These are phyloP conservation scores for Thunnus albacares DNA, from an alignment of 2,797 vertebrate genomes.

Conservation along the genomic window DNA sequence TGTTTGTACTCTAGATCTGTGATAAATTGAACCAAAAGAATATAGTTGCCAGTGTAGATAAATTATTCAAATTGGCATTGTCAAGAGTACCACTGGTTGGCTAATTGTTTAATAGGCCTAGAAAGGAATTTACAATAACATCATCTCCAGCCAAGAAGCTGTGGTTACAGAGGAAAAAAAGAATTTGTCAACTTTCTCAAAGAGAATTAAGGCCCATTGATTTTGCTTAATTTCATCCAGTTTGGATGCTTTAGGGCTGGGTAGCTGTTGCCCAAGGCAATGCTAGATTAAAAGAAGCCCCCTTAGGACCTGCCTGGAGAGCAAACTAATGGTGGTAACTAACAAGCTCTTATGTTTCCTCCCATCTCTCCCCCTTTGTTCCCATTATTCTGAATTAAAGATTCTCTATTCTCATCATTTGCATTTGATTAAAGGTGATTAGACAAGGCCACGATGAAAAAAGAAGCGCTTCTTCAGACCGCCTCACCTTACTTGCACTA, in stretches of 20 bases:
- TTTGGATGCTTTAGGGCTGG: conserved; percentile 50
- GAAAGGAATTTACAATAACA: conserved; percentile 51
- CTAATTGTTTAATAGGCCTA: conserved; percentile 56
- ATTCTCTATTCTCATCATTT: conserved; percentile 70
- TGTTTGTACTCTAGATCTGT: neutral
- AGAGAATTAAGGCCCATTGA: conserved; percentile 68
- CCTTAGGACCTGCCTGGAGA: conserved; percentile 70
- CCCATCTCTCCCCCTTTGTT: conserved; percentile 69
- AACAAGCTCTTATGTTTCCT: conserved; percentile 70
- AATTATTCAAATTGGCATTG: conserved; percentile 51
- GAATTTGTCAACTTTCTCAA: conserved; percentile 61
- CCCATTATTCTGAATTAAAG: conserved; percentile 77
- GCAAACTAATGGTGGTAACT: conserved; percentile 56
- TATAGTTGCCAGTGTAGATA: conserved; percentile 4
- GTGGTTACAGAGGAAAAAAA: neutral
- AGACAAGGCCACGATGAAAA: conserved; percentile 47
- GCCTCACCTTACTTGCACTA: conserved; percentile 1
- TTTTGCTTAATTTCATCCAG: conserved; percentile 65
- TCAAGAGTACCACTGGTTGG: conserved; percentile 23
- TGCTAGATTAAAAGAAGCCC: conserved; percentile 74
- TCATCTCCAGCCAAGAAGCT: conserved; percentile 8
- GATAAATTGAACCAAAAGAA: conserved; percentile 26
- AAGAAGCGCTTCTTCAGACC: conserved; percentile 9
- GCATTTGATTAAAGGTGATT: conserved; percentile 79
- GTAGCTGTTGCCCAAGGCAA: conserved; percentile 66